phyloP scores from a whole-genome alignment of 2,888 invertebrate genomes.

The Ornithoptera priamus region DNA sequence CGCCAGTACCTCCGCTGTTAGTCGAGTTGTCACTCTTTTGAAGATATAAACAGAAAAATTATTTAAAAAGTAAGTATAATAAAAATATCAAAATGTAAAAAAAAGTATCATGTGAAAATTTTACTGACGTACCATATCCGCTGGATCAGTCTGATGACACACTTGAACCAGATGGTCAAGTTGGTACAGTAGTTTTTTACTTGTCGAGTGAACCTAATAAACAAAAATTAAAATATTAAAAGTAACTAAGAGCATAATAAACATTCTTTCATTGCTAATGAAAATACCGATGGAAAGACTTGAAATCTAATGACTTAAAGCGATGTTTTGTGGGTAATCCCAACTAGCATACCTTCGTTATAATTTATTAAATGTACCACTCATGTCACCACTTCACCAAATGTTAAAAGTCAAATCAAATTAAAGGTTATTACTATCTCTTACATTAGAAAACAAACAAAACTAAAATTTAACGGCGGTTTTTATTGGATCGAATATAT shows the following conservation, averaged over 20 bases:
- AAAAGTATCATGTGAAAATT: neutral
- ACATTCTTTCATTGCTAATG: too few species aligned
- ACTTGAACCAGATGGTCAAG: slow-evolving; percentile 97
- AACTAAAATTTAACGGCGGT: too few species aligned
- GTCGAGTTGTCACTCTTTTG: slow-evolving; percentile 67
- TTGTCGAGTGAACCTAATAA: slow-evolving; percentile 93
- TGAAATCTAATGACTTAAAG: too few species aligned
- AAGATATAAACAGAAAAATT: neutral
- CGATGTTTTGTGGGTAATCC: too few species aligned
- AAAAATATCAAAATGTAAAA: neutral
- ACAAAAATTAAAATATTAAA: slow-evolving; percentile 34
- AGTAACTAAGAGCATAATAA: neutral
- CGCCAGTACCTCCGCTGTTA: slow-evolving; percentile 80
- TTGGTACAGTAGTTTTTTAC: slow-evolving; percentile 97
- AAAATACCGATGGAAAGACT: too few species aligned
- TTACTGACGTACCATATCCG: slow-evolving; percentile 64
- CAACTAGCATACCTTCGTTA: too few species aligned
- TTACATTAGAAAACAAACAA: too few species aligned
- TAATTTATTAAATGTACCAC: too few species aligned
- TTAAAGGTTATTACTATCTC: too few species aligned
- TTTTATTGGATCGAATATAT: too few species aligned
- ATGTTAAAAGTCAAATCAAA: too few species aligned
- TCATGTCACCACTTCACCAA: too few species aligned
- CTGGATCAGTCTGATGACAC: slow-evolving; percentile 94
- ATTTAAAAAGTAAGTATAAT: neutral